Conservation (phyloP, 2,797 vertebrate genomes). For the Centroberyx gerrardi region DNA sequence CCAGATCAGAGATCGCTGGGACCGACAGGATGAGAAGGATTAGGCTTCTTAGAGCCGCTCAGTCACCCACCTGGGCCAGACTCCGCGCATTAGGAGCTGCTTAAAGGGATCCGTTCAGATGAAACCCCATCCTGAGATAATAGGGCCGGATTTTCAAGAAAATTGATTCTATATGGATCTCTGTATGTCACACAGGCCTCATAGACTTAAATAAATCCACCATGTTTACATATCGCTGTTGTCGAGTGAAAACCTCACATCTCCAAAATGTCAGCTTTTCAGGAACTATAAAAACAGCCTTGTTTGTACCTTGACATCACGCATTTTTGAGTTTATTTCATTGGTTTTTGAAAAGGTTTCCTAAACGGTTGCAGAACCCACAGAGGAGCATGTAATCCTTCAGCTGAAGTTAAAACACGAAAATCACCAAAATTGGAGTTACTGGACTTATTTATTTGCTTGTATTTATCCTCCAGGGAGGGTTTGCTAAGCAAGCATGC, state of each 20-base stretch:
- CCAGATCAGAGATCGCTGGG: background rate
- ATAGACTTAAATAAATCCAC: background rate
- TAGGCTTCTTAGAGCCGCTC: background rate
- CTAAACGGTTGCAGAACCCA: no score
- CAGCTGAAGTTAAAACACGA: no score
- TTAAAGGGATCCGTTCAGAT: background rate
- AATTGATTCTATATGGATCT: background rate
- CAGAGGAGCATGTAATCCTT: no score
- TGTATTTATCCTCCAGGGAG: conserved; percentile 7
- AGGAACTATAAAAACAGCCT: no score
- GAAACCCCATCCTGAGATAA: background rate
- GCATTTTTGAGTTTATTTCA: no score
- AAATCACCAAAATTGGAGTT: background rate
- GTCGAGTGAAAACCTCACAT: no score
- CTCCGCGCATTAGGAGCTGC: background rate
- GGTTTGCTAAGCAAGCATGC: background rate
- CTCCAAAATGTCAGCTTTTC: no score
- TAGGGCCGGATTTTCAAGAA: background rate
- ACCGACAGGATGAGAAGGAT: background rate
- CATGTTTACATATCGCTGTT: background rate
- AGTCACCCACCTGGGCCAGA: background rate
- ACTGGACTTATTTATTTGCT: background rate
- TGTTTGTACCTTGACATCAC: no score
- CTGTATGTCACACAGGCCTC: background rate
- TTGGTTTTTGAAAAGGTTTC: no score